phyloP scores from a whole-genome alignment of 2,797 vertebrate genomes.

The Paguma larvata region DNA sequence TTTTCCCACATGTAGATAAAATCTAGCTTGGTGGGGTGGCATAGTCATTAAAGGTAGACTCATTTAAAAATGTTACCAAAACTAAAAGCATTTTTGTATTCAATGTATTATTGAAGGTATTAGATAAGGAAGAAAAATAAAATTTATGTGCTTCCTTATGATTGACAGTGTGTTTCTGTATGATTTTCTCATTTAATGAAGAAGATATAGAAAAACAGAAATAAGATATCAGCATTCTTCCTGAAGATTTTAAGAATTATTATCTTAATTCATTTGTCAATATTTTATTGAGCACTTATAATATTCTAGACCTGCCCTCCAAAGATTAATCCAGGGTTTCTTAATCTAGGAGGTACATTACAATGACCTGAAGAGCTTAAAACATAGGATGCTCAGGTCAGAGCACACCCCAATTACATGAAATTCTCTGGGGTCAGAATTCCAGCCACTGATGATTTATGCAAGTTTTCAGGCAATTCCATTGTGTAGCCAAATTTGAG shows the following conservation, averaged over 20 bases:
- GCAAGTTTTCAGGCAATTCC: constrained; percentile 11
- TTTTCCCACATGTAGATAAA: neutral
- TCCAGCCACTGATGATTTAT: neutral
- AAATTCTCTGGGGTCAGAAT: neutral
- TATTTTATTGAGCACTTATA: neutral
- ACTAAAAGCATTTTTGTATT: neutral
- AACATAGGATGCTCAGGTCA: neutral
- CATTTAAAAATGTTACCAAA: neutral
- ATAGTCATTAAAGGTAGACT: neutral
- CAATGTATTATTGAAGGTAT: neutral
- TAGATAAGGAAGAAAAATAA: neutral
- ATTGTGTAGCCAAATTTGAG: neutral
- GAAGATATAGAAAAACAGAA: neutral
- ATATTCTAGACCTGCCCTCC: neutral
- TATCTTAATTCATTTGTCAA: neutral
- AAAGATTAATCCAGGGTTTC: neutral
- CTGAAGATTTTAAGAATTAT: neutral
- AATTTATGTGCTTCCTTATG: neutral
- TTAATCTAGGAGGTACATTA: neutral
- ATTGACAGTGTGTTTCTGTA: neutral
- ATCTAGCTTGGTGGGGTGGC: neutral
- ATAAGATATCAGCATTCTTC: neutral
- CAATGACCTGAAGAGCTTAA: neutral
- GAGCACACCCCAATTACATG: neutral
- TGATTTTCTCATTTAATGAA: neutral